A percentile compares a stretch with the other conserved stretches of the same genome.
Conservation (phyloP, 2,797 vertebrate species). For the Danio jaintianensis region DNA sequence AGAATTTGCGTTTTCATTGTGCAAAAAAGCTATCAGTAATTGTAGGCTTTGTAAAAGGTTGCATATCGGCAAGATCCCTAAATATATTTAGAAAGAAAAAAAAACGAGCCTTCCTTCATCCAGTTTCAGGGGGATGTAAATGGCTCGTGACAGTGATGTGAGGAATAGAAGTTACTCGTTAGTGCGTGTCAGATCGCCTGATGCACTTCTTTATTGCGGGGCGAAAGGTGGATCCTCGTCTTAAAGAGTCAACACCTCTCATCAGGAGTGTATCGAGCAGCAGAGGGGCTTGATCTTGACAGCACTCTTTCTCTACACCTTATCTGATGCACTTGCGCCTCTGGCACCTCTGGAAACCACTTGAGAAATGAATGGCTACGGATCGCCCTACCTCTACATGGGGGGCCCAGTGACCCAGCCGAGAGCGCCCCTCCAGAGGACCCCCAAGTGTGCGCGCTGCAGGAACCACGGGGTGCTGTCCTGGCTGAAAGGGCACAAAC, state of each 20-base stretch:
- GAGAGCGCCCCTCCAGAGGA: constrained; percentile 91
- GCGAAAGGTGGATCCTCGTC: constrained; percentile 72
- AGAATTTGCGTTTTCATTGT: too few species aligned
- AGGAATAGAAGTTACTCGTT: constrained; percentile 69
- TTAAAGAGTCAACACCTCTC: constrained; percentile 67
- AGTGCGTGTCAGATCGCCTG: constrained; percentile 69
- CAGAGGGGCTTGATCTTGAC: constrained; percentile 64
- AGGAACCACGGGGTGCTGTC: constrained; percentile 95
- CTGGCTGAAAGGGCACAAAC: constrained; percentile 97
- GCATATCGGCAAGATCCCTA: background rate
- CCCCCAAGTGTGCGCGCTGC: constrained; percentile 95
- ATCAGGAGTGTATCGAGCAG: constrained; percentile 70
- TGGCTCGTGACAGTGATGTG: constrained; percentile 63
- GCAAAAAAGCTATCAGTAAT: too few species aligned
- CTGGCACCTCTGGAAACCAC: constrained; percentile 51
- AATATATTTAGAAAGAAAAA: background rate
- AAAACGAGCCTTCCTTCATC: constrained; percentile 8
- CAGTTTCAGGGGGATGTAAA: constrained; percentile 38
- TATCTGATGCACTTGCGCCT: constrained; percentile 61
- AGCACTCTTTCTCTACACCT: constrained; percentile 57
- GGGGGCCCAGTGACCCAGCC: constrained; percentile 92
- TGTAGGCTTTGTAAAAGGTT: background rate
- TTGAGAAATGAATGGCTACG: constrained; percentile 91
- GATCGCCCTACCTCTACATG: constrained; percentile 95
- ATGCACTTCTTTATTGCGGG: constrained; percentile 72